phyloP scores from a whole-genome alignment of 2,113 vertebrate species.

The Syrmaticus mikado region DNA sequence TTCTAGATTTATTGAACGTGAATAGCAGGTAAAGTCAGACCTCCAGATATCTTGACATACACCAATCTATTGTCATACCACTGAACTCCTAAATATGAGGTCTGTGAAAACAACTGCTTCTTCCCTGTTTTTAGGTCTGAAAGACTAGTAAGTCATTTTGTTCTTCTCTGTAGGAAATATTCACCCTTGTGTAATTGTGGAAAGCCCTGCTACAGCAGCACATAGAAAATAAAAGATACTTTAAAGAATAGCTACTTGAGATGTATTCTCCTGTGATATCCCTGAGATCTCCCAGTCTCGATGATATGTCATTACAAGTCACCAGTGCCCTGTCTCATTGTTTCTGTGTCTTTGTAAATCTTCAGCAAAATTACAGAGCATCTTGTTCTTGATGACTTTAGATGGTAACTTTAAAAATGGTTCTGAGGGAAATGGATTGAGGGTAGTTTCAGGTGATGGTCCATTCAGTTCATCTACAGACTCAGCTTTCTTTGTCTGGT shows the following conservation, averaged over 20 bases:
- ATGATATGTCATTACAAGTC: not conserved
- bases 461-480: not conserved
- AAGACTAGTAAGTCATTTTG: not conserved
- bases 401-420: not conserved
- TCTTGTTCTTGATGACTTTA: not conserved
- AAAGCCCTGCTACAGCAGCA: not conserved
- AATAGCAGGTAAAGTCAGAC: not conserved
- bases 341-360: not conserved
- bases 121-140: not conserved
- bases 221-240: slow-evolving; percentile 31
- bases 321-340: not conserved
- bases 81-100: not conserved
- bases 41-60: not conserved
- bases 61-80: not conserved
- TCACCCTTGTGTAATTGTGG: not conserved
- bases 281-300: not conserved
- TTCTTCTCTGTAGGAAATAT: not conserved
- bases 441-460: not conserved
- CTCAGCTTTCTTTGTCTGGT: not conserved
- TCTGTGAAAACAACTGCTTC: not conserved
- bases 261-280: not conserved
- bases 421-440: not conserved
- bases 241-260: slow-evolving; percentile 46
- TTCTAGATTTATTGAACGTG: not conserved
- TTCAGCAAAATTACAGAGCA: not conserved